Percentiles rank a stretch among this genome's conserved stretches.
Conservation (phyloP, 2,797 vertebrate species). For the Decapterus maruadsi region DNA sequence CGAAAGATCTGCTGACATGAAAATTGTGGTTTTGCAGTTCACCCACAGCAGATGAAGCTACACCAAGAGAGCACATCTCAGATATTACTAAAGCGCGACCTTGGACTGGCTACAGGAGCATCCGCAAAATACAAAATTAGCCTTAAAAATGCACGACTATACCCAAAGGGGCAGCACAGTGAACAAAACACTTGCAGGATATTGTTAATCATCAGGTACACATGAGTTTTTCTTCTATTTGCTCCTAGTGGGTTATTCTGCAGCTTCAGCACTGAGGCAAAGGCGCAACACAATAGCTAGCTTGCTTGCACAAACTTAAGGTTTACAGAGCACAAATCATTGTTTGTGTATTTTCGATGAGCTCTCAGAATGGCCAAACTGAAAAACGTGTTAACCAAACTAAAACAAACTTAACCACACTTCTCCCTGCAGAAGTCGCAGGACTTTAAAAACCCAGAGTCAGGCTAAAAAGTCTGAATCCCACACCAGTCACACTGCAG, state of each 20-base stretch:
- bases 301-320: not conserved
- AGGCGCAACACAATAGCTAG: not conserved
- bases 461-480: too few species aligned
- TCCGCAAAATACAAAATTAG: constrained; percentile 20
- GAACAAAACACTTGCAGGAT: not conserved
- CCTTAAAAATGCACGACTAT: not conserved
- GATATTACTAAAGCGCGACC: constrained; percentile 46
- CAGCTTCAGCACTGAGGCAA: not conserved
- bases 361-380: constrained; percentile 2
- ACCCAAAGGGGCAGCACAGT: not conserved
- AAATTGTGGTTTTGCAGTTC: constrained; percentile 62
- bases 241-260: not conserved
- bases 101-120: constrained; percentile 35
- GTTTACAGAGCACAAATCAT: constrained; percentile 12
- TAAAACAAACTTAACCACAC: constrained; percentile 41
- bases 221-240: not conserved
- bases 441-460: too few species aligned
- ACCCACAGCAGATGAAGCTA: constrained; percentile 55
- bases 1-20: constrained; percentile 70
- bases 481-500: constrained; percentile 23
- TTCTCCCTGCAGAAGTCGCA: constrained; percentile 32
- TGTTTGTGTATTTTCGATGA: not conserved
- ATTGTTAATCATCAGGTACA: not conserved
- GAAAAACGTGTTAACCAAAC: constrained; percentile 41
- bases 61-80: constrained; percentile 48